Evolutionary conservation across 2,888 invertebrate genomes (phyloP), one percentile per base, ranked within the genome.

Genomic region (Sicus ferrugineus): DNA sequence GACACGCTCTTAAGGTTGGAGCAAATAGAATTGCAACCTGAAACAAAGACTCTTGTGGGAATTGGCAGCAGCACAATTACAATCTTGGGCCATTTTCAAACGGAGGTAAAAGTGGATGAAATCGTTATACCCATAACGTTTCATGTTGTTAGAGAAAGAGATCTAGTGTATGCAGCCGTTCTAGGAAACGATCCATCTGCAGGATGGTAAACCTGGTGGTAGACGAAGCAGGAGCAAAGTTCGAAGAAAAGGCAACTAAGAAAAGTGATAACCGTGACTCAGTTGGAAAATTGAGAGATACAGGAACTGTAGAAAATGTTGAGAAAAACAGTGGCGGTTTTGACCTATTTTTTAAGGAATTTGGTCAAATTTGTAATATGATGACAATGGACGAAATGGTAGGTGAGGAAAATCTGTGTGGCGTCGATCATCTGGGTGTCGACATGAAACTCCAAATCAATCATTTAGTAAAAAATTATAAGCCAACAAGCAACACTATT

Each of bases 51-150:
- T 48, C 31, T 66, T n/a, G 16, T 62, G 14, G 62, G 62, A 19
- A 69, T 71, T 30, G 66, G 68, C 11, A 46, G 50, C 21, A 64
- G 30, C 19, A 42, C 31, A 46, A 59, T 68, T 38, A 68, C 65
- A 5, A 68, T 65, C 19, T 28, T 70, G 48, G 70, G 70, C 9
- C 30, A 59, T 54, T 46, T 68, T 19, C 50, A 5, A 42, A 68
- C 21, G 21, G 6, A 3, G 21, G 11, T 11, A 3, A 52, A n/a
- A 6, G 21, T 52, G 21, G 58, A 69, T 21, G 72, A 42, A 7
- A 38, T 67, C 14, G 42, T 34, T 2, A 19, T 73, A 19, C 11
- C n/a, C 2, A 42, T 73, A n/a, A 28, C 9, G 5, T 71, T 73
- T 21, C 71, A 72, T 21, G 70, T 70, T 1, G 61, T 59, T 30